Evolutionary conservation across 2,113 vertebrate genomes (phyloP).

Genomic region (Grantiella picta): DNA sequence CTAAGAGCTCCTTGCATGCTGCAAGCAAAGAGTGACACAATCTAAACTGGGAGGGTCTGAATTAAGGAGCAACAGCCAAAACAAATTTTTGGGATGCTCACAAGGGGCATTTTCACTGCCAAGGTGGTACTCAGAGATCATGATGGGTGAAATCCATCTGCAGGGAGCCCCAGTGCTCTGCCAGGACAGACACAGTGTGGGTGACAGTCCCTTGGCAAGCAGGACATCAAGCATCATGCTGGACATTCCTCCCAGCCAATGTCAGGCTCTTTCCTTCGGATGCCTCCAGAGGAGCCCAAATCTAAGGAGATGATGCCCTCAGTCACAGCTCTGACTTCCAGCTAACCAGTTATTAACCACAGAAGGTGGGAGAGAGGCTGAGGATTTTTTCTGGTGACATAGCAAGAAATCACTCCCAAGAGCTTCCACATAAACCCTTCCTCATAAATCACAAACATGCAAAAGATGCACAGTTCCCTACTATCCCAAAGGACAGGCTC

Average conservation of each 20-base stretch:
- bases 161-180: accelerated
- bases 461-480: neutral
- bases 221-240: neutral
- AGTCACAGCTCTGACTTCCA: neutral
- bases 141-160: accelerated
- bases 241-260: neutral
- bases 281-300: neutral
- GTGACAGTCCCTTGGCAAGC: neutral
- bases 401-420: accelerated
- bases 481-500: neutral
- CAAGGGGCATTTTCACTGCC: neutral
- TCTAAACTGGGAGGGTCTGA: neutral
- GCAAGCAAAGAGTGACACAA: neutral
- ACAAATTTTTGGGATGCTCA: neutral
- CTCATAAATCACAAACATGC: neutral
- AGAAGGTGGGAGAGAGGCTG: neutral
- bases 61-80: neutral
- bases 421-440: neutral
- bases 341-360: neutral
- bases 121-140: neutral
- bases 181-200: neutral
- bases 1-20: neutral
- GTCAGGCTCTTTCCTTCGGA: neutral
- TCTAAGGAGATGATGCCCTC: neutral
- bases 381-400: neutral